Evolutionary conservation across 2,888 invertebrate genomes (phyloP).

Genomic region (Lasiommata megera): DNA sequence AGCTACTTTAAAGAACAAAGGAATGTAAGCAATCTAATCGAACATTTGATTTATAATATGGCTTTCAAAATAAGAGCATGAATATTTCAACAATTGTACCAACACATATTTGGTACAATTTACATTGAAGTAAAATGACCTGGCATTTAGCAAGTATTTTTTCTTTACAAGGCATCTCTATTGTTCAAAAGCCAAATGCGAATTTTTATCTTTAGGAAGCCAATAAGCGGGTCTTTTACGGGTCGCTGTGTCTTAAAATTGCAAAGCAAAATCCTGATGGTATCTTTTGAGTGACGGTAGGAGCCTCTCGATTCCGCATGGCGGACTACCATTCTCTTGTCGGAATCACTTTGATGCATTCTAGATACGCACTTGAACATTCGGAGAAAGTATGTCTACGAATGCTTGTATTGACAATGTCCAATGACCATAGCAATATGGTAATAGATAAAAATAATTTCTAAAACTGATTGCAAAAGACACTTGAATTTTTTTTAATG

Average conservation of each 20-base stretch:
- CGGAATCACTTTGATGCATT: slow-evolving; percentile 11
- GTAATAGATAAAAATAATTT: neutral
- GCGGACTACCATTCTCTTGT: slow-evolving; percentile 9
- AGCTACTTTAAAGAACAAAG: too few species aligned
- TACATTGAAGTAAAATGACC: too few species aligned
- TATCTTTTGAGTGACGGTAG: slow-evolving; percentile 12
- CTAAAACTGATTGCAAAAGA: too few species aligned
- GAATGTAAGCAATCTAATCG: too few species aligned
- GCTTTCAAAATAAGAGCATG: too few species aligned
- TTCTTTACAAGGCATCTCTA: neutral
- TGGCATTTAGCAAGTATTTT: too few species aligned
- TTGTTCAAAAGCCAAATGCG: neutral
- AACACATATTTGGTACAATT: too few species aligned
- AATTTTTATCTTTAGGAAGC: neutral
- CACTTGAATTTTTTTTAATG: too few species aligned
- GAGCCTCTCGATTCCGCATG: slow-evolving; percentile 11
- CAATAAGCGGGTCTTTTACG: slow-evolving; percentile 3
- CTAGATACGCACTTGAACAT: slow-evolving; percentile 7
- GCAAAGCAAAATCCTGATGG: slow-evolving; percentile 10
- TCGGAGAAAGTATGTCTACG: slow-evolving; percentile 11
- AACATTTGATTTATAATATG: too few species aligned
- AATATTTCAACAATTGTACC: too few species aligned
- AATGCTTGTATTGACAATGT: slow-evolving; percentile 9
- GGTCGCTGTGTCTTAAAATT: slow-evolving; percentile 11
- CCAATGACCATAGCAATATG: slow-evolving; percentile 1